These are phyloP conservation scores for Glyphotaelius pellucidus DNA, from an alignment of 2,888 invertebrate species.

Conservation along the genomic window DNA sequence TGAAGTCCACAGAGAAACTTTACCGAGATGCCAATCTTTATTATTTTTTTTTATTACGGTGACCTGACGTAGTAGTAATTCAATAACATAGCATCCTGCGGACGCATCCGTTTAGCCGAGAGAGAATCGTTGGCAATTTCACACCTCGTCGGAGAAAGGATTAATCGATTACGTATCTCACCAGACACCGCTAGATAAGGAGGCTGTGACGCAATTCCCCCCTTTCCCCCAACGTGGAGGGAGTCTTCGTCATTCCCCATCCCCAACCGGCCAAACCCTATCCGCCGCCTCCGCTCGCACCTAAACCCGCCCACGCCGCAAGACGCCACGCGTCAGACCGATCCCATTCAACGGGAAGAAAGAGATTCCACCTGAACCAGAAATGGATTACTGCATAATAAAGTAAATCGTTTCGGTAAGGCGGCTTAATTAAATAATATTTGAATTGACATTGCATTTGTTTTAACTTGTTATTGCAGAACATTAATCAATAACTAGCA, in stretches of 20 bases:
- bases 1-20: neutral
- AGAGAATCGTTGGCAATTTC: neutral
- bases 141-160: neutral
- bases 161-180: constrained; percentile 9
- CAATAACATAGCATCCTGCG: neutral
- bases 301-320: neutral
- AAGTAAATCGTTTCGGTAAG: neutral
- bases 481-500: neutral
- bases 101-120: neutral
- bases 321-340: neutral
- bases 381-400: neutral
- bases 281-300: too few species aligned
- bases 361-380: neutral
- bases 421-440: neutral
- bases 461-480: neutral
- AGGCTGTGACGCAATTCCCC: constrained; percentile 23
- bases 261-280: neutral
- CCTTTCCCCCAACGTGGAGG: neutral
- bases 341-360: constrained; percentile 2
- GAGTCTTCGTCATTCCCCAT: neutral
- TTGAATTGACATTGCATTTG: neutral
- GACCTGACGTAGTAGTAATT: neutral
- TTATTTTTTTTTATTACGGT: neutral
- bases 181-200: neutral
- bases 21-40: neutral